Evolutionary conservation across 2,797 vertebrate species (phyloP).

Genomic region (Pangasius mekongensis): DNA sequence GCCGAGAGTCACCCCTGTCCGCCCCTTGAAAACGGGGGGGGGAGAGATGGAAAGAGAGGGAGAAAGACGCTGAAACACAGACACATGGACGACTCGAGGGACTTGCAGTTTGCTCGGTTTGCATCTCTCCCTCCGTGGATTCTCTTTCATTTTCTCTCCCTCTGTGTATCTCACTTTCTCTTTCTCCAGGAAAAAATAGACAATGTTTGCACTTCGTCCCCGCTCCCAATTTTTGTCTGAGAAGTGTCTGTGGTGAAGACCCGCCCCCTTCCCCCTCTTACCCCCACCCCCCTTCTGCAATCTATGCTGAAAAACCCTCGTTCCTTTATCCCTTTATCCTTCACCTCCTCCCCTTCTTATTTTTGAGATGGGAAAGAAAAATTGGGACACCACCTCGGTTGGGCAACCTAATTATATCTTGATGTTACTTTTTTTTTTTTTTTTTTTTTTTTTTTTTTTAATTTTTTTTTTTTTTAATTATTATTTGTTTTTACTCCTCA

Average conservation of each 20-base stretch:
- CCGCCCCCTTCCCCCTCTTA: not conserved
- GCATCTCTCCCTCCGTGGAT: constrained; percentile 18
- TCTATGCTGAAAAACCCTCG: constrained; percentile 44
- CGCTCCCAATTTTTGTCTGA: constrained; percentile 32
- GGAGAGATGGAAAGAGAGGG: constrained; percentile 59
- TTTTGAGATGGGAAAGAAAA: constrained; percentile 57
- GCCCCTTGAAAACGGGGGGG: constrained; percentile 82
- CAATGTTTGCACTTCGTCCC: constrained; percentile 55
- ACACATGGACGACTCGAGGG: not conserved
- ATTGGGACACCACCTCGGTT: constrained; percentile 66
- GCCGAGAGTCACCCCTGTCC: constrained; percentile 93
- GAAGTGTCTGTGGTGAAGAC: constrained; percentile 49
- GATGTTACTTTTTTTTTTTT: constrained; percentile 70
- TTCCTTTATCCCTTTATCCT: constrained; percentile 8
- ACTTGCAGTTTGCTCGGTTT: not conserved
- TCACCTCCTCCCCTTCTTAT: not conserved
- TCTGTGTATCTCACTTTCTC: constrained; percentile 61
- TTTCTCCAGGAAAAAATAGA: constrained; percentile 56
- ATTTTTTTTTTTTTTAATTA: not conserved
- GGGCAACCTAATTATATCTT: constrained; percentile 74
- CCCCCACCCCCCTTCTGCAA: not conserved
- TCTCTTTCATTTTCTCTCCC: constrained; percentile 36
- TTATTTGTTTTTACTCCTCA: constrained; percentile 31
- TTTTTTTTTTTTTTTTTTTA: constrained; percentile 39
- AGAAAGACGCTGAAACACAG: constrained; percentile 46